Conservation (phyloP, 30 jellyfish, hydroid and myxozoan genomes). For the Pelagia noctiluca region DNA sequence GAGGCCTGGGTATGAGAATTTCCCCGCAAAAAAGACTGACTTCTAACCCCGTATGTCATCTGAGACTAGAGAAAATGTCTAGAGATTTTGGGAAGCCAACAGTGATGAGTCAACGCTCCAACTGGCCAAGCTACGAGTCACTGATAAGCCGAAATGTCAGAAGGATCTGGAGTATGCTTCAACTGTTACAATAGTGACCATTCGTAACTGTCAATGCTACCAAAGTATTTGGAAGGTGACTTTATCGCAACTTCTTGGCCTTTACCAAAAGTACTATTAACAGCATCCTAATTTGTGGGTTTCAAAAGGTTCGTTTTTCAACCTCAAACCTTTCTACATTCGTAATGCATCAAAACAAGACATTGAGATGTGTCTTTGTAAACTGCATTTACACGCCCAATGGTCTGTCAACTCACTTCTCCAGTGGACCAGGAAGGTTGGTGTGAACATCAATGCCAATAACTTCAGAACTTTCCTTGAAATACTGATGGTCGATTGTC, state of each 20-base stretch:
- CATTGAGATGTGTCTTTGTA: slow-evolving; percentile 12
- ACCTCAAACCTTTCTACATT: slow-evolving; percentile 17
- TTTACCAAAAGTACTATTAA: background rate
- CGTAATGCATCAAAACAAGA: slow-evolving; percentile 23
- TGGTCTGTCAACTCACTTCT: slow-evolving; percentile 7
- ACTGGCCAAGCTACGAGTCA: background rate
- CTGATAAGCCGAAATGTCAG: slow-evolving; percentile 13
- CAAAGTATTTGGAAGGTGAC: slow-evolving; percentile 21
- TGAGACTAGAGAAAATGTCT: slow-evolving; percentile 8
- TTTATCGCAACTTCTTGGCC: slow-evolving; percentile 3
- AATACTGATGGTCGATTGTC: background rate
- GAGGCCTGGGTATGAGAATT: slow-evolving; percentile 8
- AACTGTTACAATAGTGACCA: slow-evolving; percentile 18
- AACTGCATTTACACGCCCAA: slow-evolving; percentile 5
- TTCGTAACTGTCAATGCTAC: slow-evolving; percentile 13
- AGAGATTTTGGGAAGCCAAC: slow-evolving; percentile 12
- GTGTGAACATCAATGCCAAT: background rate
- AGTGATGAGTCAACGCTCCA: slow-evolving; percentile 13
- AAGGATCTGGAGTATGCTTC: slow-evolving; percentile 20
- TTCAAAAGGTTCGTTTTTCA: slow-evolving; percentile 14
- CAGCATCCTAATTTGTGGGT: slow-evolving; percentile 11
- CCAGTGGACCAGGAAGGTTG: background rate
- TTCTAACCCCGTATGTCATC: slow-evolving; percentile 3
- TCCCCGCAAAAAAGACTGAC: slow-evolving; percentile 1
- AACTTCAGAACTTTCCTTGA: background rate